These are phyloP conservation scores for Myodes glareolus DNA, from an alignment of 2,113 vertebrate species.

Conservation along the genomic window DNA sequence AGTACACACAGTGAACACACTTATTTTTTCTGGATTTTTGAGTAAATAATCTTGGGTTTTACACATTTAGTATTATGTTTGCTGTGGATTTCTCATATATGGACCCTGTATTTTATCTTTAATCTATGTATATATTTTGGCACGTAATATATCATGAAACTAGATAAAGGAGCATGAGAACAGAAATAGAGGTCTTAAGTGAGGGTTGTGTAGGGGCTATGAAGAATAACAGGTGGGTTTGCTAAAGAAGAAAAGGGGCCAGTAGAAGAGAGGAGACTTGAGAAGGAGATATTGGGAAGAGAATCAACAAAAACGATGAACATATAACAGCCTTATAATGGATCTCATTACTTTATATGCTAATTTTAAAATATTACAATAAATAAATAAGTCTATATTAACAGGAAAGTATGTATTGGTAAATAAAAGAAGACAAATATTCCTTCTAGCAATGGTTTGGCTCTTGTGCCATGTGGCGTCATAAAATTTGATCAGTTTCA, in stretches of 20 bases:
- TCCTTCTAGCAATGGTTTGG: conserved; percentile 2
- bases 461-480: background rate
- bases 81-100: background rate
- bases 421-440: background rate
- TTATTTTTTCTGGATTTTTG: background rate
- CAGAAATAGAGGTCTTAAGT: background rate
- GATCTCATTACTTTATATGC: background rate
- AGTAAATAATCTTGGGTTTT: background rate
- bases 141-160: background rate
- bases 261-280: background rate
- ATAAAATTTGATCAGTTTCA: background rate
- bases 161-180: background rate
- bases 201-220: background rate
- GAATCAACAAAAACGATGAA: background rate
- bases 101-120: background rate
- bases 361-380: background rate
- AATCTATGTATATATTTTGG: background rate
- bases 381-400: background rate
- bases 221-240: background rate
- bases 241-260: background rate
- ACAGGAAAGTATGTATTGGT: background rate
- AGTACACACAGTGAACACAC: background rate
- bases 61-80: background rate
- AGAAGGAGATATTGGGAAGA: background rate
- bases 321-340: background rate